A percentile compares a stretch with the other conserved stretches of the same genome.
Evolutionary conservation across 2,888 invertebrate species (phyloP).

Genomic region (Cephus spinipes): DNA sequence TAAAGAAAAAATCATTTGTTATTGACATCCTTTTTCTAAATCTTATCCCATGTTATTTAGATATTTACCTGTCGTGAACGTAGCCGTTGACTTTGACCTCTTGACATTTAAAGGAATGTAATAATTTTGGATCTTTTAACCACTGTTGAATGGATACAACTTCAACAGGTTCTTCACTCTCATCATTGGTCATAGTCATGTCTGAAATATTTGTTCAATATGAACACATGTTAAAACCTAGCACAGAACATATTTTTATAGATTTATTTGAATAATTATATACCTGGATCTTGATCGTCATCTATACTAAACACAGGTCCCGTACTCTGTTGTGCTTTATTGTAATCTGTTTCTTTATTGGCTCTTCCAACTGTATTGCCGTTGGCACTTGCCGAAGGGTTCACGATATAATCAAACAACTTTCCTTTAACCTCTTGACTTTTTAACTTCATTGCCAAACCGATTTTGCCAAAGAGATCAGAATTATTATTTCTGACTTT

Average conservation of each 20-base stretch:
- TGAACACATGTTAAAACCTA: background rate
- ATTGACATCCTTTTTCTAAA: background rate
- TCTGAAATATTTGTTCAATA: conserved; percentile 43
- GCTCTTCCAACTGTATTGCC: conserved; percentile 81
- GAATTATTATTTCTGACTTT: conserved; percentile 56
- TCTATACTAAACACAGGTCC: conserved; percentile 95
- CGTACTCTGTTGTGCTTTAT: conserved; percentile 86
- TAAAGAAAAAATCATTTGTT: conserved; percentile 60
- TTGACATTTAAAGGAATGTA: conserved; percentile 90
- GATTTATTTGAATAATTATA: conserved; percentile 34
- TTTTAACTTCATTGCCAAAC: conserved; percentile 89
- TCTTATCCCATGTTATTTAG: background rate
- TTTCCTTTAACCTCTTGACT: conserved; percentile 93
- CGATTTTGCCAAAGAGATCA: conserved; percentile 86
- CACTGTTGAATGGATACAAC: conserved; percentile 84
- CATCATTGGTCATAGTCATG: conserved; percentile 61
- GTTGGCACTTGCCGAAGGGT: conserved; percentile 75
- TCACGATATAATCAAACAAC: conserved; percentile 93
- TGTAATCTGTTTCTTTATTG: conserved; percentile 78
- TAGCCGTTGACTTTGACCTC: conserved; percentile 91
- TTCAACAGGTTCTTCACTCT: conserved; percentile 78
- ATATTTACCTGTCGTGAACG: conserved; percentile 78
- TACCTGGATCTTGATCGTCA: conserved; percentile 80
- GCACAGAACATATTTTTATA: background rate
- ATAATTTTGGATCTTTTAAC: conserved; percentile 84